These are phyloP conservation scores for Limnephilus marmoratus DNA, from an alignment of 2,888 invertebrate species.

Conservation along the genomic window DNA sequence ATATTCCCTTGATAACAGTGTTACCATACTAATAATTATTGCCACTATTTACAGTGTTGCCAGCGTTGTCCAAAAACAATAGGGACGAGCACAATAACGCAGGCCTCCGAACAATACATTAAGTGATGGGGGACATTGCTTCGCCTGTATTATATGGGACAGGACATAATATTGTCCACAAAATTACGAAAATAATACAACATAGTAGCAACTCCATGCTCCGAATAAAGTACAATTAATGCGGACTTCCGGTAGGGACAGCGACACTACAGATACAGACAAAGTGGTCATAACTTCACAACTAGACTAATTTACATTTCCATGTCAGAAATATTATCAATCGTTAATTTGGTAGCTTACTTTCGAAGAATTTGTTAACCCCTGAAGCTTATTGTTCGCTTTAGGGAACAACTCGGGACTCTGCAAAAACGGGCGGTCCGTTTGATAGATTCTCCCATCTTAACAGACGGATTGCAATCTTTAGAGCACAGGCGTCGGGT, in stretches of 20 bases:
- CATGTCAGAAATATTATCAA: background rate
- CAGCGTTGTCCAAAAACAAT: background rate
- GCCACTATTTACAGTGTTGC: conserved; percentile 2
- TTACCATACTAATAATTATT: background rate
- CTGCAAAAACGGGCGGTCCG: no score
- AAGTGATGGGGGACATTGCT: background rate
- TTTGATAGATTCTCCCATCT: no score
- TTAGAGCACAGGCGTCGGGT: no score
- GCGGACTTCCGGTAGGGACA: background rate
- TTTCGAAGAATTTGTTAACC: background rate
- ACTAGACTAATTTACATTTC: background rate
- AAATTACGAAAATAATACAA: background rate
- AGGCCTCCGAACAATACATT: background rate
- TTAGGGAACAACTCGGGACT: no score
- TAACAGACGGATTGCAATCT: no score
- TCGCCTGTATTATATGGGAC: background rate
- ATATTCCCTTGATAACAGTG: background rate
- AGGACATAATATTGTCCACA: background rate
- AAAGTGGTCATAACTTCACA: background rate
- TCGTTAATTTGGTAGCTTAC: background rate
- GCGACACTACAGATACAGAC: background rate
- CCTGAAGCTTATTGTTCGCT: no score
- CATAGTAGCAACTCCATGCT: background rate
- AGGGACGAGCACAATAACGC: background rate
- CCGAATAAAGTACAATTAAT: background rate